A percentile compares a stretch with the other conserved stretches of the same genome.
Conservation (phyloP, 1,140 invertebrate species). For the Drosophila erecta region DNA sequence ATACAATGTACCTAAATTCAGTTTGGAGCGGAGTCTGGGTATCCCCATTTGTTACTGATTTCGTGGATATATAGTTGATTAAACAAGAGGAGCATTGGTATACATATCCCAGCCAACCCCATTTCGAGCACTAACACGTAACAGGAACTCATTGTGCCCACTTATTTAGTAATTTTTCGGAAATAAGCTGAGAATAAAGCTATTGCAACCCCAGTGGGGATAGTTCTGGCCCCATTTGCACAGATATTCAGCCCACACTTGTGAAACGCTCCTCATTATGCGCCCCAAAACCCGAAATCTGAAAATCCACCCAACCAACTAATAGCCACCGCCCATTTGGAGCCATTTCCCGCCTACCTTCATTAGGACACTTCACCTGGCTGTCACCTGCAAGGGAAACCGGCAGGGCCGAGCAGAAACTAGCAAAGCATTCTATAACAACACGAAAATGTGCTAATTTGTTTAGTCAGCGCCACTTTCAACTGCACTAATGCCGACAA, state of each 20-base stretch:
- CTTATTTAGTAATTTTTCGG: constrained; percentile 4
- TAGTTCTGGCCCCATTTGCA: constrained; percentile 5
- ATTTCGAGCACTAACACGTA: neutral
- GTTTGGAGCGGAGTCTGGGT: too few relatives aligned
- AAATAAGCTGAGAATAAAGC: constrained; percentile 9
- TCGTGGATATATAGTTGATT: too few relatives aligned
- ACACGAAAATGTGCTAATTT: constrained; percentile 65
- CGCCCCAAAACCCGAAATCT: constrained; percentile 7
- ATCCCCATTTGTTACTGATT: too few relatives aligned
- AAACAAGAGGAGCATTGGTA: too few relatives aligned
- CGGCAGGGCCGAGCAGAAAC: constrained; percentile 6
- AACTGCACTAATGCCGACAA: constrained; percentile 60
- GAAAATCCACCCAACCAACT: constrained; percentile 1
- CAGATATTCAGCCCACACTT: constrained; percentile 10
- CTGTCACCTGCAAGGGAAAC: constrained; percentile 21
- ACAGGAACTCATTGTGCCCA: neutral
- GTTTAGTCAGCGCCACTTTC: constrained; percentile 48
- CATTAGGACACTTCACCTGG: constrained; percentile 37
- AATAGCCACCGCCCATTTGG: constrained; percentile 33
- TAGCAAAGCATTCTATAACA: constrained; percentile 35
- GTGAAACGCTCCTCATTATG: neutral
- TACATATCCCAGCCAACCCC: neutral
- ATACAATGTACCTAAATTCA: too few relatives aligned
- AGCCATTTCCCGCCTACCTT: constrained; percentile 21
- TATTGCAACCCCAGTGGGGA: neutral